These are phyloP conservation scores for Furcifer pardalis DNA, from an alignment of 2,797 vertebrate genomes.

Conservation along the genomic window DNA sequence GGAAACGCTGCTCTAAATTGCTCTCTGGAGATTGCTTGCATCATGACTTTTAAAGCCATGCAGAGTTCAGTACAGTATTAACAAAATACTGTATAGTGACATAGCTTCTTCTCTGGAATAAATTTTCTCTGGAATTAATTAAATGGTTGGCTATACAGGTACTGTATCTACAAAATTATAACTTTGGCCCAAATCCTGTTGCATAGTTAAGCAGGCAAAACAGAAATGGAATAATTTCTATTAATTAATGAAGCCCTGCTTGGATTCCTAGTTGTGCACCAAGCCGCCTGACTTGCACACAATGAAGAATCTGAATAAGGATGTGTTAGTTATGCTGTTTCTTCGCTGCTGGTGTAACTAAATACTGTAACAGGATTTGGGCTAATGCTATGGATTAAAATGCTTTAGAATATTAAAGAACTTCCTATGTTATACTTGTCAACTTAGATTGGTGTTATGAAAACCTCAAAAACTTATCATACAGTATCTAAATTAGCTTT, in stretches of 20 bases:
- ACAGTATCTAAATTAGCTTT: constrained; percentile 61
- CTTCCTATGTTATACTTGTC: constrained; percentile 50
- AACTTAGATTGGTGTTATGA: constrained; percentile 58
- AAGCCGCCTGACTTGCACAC: too few species aligned
- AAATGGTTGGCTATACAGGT: background rate
- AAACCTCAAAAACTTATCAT: constrained; percentile 60
- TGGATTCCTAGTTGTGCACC: too few species aligned
- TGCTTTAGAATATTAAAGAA: constrained; percentile 38
- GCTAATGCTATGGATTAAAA: background rate
- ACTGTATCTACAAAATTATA: constrained; percentile 19
- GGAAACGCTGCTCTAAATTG: too few species aligned
- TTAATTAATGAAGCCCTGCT: too few species aligned
- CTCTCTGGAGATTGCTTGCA: too few species aligned
- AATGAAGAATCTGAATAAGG: too few species aligned
- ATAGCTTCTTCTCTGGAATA: background rate
- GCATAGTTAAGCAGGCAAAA: too few species aligned
- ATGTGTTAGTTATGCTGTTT: too few species aligned
- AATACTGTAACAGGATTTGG: background rate
- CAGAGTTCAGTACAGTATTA: too few species aligned
- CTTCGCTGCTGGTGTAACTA: too few species aligned
- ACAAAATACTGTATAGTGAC: background rate
- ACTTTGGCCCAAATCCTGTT: background rate
- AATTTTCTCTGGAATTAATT: constrained; percentile 29
- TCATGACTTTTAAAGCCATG: too few species aligned
- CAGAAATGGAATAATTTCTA: too few species aligned